These are phyloP conservation scores for Ylistrum balloti DNA, from an alignment of 1,140 invertebrate species.

Conservation along the genomic window DNA sequence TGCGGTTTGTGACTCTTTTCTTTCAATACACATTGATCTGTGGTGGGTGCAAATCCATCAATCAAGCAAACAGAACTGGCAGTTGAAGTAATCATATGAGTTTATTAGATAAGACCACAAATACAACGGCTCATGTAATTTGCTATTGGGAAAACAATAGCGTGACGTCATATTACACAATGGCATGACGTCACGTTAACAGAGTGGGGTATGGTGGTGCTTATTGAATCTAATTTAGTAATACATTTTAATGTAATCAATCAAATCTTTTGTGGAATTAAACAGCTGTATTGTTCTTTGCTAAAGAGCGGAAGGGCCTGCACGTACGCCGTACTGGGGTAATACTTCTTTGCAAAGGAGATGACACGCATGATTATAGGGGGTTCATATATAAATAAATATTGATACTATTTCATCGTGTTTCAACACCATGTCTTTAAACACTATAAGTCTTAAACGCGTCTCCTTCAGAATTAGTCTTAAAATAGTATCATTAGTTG, in stretches of 20 bases:
- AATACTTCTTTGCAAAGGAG: not conserved
- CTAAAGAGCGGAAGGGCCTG: slow-evolving; percentile 14
- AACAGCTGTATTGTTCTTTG: not conserved
- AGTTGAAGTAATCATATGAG: not conserved
- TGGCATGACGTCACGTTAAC: slow-evolving; percentile 31
- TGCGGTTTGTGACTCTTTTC: not conserved
- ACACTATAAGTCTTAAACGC: not conserved
- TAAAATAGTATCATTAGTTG: slow-evolving; percentile 25
- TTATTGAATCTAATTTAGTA: not conserved
- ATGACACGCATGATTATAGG: not conserved
- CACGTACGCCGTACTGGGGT: not conserved
- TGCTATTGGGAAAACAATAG: not conserved
- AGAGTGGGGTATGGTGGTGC: not conserved
- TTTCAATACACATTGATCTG: not conserved
- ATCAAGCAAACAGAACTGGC: not conserved
- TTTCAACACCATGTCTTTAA: not conserved
- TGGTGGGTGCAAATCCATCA: not conserved
- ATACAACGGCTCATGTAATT: not conserved
- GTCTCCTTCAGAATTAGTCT: not conserved
- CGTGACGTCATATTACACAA: slow-evolving; percentile 7
- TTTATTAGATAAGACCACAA: not conserved
- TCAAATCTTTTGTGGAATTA: not conserved
- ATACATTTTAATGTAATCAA: slow-evolving; percentile 10
- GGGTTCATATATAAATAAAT: not conserved
- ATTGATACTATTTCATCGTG: not conserved